Percentiles rank a stretch among this genome's conserved stretches.
Evolutionary conservation across 1,140 invertebrate genomes (phyloP).

Genomic region (Dermatophagoides farinae): DNA sequence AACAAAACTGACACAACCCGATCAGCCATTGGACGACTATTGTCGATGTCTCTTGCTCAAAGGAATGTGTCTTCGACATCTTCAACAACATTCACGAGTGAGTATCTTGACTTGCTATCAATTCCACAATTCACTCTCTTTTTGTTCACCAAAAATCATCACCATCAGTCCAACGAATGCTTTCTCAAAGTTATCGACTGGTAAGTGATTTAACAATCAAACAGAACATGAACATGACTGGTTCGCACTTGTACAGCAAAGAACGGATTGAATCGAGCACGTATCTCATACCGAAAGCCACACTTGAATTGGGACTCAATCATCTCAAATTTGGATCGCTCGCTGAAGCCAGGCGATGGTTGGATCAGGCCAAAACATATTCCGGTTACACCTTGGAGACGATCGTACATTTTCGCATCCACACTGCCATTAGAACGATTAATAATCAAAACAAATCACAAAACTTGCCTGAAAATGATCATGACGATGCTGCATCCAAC

Average conservation of each 20-base stretch:
- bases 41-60: conserved; percentile 48
- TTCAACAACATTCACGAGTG: conserved; percentile 32
- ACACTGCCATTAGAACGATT: conserved; percentile 10
- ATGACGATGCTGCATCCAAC: background rate
- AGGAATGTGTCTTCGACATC: conserved; percentile 56
- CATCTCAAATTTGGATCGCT: conserved; percentile 42
- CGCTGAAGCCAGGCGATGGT: conserved; percentile 42
- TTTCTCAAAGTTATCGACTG: conserved; percentile 38
- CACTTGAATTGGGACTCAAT: conserved; percentile 61
- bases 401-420: conserved; percentile 15
- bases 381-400: conserved; percentile 20
- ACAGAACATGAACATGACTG: background rate
- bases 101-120: no score
- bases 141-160: background rate
- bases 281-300: conserved; percentile 64
- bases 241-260: conserved; percentile 31
- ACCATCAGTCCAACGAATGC: conserved; percentile 50
- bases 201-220: conserved; percentile 22
- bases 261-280: conserved; percentile 58
- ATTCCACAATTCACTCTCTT: background rate
- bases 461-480: background rate
- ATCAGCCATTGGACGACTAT: conserved; percentile 4
- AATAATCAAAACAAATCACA: background rate
- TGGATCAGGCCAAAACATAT: conserved; percentile 51
- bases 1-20: conserved; percentile 19